Evolutionary conservation across 1,140 invertebrate species (phyloP).

Genomic region (Calliopsis andreniformis): DNA sequence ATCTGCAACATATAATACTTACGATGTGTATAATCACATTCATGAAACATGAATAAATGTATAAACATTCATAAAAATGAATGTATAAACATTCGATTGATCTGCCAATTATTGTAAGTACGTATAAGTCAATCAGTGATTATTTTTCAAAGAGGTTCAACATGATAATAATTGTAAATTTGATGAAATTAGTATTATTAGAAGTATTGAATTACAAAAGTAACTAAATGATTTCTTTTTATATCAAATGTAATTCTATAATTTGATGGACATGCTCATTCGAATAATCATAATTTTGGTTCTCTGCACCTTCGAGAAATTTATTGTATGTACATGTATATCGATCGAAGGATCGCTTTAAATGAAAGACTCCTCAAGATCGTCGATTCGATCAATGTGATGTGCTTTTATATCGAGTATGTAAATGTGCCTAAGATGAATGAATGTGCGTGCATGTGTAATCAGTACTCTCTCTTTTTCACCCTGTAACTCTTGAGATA

Average conservation of each 20-base stretch:
- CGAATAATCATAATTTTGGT: conserved; percentile 33
- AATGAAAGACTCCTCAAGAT: conserved; percentile 64
- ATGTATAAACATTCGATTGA: not conserved
- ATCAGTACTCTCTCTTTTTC: conserved; percentile 25
- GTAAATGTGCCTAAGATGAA: conserved; percentile 73
- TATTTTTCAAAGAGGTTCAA: no score
- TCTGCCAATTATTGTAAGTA: no score
- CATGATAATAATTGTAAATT: no score
- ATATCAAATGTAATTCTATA: not conserved
- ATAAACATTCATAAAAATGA: not conserved
- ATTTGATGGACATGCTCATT: conserved; percentile 18
- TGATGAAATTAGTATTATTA: no score
- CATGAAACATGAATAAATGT: not conserved
- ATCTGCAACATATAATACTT: no score
- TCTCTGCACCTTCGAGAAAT: conserved; percentile 40
- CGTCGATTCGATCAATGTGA: conserved; percentile 64
- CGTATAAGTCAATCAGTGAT: no score
- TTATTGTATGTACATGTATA: conserved; percentile 58
- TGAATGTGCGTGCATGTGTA: conserved; percentile 64
- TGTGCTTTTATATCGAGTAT: conserved; percentile 71
- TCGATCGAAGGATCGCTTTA: conserved; percentile 56
- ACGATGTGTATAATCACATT: not conserved
- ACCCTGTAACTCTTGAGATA: conserved; percentile 13
- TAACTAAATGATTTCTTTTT: not conserved
- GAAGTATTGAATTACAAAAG: not conserved